phyloP scores from a whole-genome alignment of 2,888 invertebrate genomes.

The Diarsia rubi region DNA sequence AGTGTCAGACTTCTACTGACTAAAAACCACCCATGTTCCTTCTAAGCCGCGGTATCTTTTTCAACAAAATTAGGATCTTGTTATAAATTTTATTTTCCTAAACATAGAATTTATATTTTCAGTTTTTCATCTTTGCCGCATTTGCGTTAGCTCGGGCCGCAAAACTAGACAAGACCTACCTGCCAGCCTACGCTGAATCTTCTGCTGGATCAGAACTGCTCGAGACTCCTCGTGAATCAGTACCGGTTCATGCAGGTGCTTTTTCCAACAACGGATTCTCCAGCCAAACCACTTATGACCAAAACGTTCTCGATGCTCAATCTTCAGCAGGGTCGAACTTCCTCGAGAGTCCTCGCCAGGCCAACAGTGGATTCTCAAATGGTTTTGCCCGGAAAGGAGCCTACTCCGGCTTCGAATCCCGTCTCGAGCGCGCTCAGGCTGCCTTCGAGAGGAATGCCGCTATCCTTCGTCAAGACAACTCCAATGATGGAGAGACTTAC shows the following conservation, averaged over 20 bases:
- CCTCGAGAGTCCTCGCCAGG: too few species aligned
- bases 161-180: constrained; percentile 83
- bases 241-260: constrained; percentile 50
- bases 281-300: constrained; percentile 38
- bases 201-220: constrained; percentile 47
- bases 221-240: constrained; percentile 60
- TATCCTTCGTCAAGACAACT: constrained; percentile 82
- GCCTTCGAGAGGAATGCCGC: constrained; percentile 84
- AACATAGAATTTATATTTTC: constrained; percentile 56
- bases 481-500: constrained; percentile 84
- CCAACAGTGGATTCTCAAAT: constrained; percentile 16
- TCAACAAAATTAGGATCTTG: too few species aligned
- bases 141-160: constrained; percentile 77
- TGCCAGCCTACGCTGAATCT: constrained; percentile 77
- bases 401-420: constrained; percentile 68
- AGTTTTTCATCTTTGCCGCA: constrained; percentile 80
- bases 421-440: constrained; percentile 82
- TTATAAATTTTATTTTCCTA: neutral
- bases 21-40: too few species aligned
- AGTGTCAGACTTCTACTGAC: too few species aligned
- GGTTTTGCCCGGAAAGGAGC: constrained; percentile 47
- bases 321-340: too few species aligned
- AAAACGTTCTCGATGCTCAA: constrained; percentile 23
- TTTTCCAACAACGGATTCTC: constrained; percentile 32
- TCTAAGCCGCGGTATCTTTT: too few species aligned